These are phyloP conservation scores for Serranochromis macrocephalus DNA, from an alignment of 2,113 vertebrate genomes.

Conservation along the genomic window DNA sequence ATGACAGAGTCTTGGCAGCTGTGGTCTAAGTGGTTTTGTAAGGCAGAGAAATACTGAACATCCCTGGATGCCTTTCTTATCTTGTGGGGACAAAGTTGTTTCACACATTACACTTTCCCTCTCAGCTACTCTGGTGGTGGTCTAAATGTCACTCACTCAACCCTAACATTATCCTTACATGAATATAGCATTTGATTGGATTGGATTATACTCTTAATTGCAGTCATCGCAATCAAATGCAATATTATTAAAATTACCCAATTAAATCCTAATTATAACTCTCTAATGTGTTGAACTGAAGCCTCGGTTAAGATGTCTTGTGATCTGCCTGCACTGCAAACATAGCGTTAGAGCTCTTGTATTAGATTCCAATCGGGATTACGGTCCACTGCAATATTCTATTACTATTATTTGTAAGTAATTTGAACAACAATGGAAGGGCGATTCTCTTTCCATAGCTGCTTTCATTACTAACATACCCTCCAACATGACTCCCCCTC, in stretches of 20 bases:
- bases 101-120: constrained; percentile 71
- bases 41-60: background rate
- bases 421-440: background rate
- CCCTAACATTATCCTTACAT: background rate
- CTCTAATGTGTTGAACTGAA: background rate
- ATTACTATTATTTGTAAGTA: background rate
- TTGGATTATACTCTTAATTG: background rate
- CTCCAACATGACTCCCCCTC: constrained; percentile 3
- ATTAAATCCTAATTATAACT: background rate
- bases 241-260: background rate
- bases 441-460: background rate
- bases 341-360: background rate
- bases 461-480: background rate
- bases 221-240: background rate
- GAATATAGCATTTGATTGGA: background rate
- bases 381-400: background rate
- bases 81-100: constrained; percentile 56
- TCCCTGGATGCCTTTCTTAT: constrained; percentile 14
- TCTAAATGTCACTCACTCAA: background rate
- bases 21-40: constrained; percentile 17
- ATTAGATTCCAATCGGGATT: background rate
- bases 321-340: background rate
- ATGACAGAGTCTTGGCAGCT: constrained; percentile 44
- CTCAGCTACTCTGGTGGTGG: background rate
- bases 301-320: background rate